Conservation (phyloP, 1,140 invertebrate genomes). For the Oppia nitens region DNA sequence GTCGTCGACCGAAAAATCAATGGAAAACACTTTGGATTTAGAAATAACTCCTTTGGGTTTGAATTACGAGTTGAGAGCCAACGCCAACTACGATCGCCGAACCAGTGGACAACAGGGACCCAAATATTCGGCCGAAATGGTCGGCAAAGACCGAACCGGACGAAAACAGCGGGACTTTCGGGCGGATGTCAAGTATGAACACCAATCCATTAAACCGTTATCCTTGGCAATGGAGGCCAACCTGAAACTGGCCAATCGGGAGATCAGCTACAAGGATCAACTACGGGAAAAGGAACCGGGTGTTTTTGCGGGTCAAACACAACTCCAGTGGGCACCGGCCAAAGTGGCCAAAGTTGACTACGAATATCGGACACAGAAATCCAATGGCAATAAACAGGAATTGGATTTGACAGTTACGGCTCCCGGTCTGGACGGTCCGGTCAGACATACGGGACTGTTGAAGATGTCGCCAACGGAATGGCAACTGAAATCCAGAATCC, state of each 20-base stretch:
- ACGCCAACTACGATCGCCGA: not conserved
- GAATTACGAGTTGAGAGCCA: conserved; percentile 8
- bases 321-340: not conserved
- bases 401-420: not conserved
- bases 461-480: not conserved
- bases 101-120: not conserved
- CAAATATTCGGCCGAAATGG: not conserved
- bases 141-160: not conserved
- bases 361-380: not conserved
- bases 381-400: not conserved
- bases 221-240: conserved; percentile 1
- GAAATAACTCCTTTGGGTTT: not conserved
- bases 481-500: not conserved
- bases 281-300: conserved; percentile 3
- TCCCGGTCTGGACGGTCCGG: not conserved
- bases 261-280: conserved; percentile 4
- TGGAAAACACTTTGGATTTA: not conserved
- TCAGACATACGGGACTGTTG: not conserved
- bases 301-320: not conserved
- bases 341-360: not conserved
- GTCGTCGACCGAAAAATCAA: not conserved
- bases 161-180: not conserved
- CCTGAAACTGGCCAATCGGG: not conserved
- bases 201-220: not conserved
- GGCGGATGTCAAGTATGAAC: not conserved